A percentile compares a stretch with the other conserved stretches of the same genome.
These are phyloP conservation scores for Drosophila suboccidentalis DNA, from an alignment of 2,888 invertebrate genomes.

Conservation along the genomic window DNA sequence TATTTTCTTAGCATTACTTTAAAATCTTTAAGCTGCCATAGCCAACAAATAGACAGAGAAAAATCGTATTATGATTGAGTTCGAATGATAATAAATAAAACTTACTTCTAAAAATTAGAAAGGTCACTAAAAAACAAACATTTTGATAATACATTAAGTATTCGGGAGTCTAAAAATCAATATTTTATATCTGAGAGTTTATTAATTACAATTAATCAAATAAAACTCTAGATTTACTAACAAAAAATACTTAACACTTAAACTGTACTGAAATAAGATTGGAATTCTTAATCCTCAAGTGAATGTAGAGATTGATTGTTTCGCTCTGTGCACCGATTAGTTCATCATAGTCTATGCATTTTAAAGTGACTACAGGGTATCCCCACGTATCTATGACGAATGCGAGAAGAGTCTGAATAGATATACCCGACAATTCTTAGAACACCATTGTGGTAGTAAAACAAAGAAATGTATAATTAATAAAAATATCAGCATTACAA, in stretches of 20 bases:
- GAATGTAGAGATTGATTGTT: background rate
- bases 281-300: background rate
- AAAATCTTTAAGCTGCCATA: too few species aligned
- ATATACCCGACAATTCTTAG: background rate
- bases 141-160: too few species aligned
- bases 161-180: too few species aligned
- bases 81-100: too few species aligned
- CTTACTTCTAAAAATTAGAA: too few species aligned
- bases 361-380: conserved; percentile 5
- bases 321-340: background rate
- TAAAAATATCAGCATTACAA: conserved; percentile 17
- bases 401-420: background rate
- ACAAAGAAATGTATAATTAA: conserved; percentile 16
- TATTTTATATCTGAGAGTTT: too few species aligned
- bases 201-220: background rate
- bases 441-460: background rate
- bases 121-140: too few species aligned
- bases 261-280: background rate
- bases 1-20: too few species aligned
- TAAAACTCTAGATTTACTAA: background rate
- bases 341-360: background rate
- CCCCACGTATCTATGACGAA: background rate
- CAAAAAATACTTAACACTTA: too few species aligned
- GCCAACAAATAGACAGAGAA: too few species aligned
- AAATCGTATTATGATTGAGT: too few species aligned